These are phyloP conservation scores for Pygmarrhopalites habei DNA, from an alignment of 1,140 invertebrate species.

Conservation along the genomic window DNA sequence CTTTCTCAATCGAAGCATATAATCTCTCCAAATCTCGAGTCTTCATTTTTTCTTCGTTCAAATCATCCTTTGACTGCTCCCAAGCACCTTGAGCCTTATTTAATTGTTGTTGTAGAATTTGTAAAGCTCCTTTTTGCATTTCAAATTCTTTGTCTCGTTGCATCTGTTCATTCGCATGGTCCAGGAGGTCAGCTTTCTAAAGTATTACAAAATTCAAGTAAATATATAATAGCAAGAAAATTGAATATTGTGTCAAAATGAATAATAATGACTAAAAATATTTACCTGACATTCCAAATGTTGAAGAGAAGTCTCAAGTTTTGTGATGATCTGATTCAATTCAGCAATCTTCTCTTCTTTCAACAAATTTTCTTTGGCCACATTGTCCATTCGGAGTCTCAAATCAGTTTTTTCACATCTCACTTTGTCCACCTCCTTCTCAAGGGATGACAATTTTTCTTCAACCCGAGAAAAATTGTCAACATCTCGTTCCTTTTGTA, in stretches of 20 bases:
- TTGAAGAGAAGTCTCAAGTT: conserved; percentile 8
- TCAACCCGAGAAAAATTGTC: neutral
- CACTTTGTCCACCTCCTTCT: conserved; percentile 4
- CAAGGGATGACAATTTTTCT: neutral
- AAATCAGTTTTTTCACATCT: conserved; percentile 3
- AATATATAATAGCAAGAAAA: neutral
- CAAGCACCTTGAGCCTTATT: conserved; percentile 1
- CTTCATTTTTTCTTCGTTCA: conserved; percentile 7
- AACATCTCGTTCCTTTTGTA: conserved; percentile 6
- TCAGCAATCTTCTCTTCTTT: conserved; percentile 13
- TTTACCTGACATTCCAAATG: conserved; percentile 17
- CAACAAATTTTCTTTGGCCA: neutral
- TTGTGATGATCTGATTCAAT: conserved; percentile 8
- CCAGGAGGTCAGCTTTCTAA: conserved; percentile 9
- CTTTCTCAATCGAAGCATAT: conserved; percentile 7
- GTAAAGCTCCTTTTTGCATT: conserved; percentile 10
- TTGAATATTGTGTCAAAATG: no score
- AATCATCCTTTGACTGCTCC: conserved; percentile 10
- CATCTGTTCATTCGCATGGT: neutral
- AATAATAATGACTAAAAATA: no score
- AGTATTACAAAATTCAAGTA: neutral
- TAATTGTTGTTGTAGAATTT: conserved; percentile 16
- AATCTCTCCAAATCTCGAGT: conserved; percentile 1
- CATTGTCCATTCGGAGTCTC: neutral
- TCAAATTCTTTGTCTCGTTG: neutral